These are phyloP conservation scores for Ailurus styani DNA, from an alignment of 2,113 vertebrate genomes.

Conservation along the genomic window DNA sequence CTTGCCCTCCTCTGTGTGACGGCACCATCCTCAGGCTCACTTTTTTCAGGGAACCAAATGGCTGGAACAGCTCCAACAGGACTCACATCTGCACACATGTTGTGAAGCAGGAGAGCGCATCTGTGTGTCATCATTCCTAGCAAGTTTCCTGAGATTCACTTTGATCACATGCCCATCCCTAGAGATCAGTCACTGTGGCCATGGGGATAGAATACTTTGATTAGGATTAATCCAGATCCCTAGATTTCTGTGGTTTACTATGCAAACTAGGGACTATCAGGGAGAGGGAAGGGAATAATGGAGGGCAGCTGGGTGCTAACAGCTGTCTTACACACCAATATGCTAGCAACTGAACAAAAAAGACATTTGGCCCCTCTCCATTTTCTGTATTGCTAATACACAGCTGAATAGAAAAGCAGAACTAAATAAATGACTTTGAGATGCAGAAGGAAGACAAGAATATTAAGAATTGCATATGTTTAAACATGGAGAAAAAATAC, in stretches of 20 bases:
- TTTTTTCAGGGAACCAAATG: not conserved
- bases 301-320: not conserved
- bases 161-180: not conserved
- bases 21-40: not conserved
- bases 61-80: not conserved
- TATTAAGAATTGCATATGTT: not conserved
- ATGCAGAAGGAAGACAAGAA: not conserved
- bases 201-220: not conserved
- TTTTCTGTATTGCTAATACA: not conserved
- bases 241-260: not conserved
- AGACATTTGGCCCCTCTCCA: not conserved
- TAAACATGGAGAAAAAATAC: not conserved
- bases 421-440: not conserved
- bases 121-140: not conserved
- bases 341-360: not conserved
- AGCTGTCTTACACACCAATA: not conserved
- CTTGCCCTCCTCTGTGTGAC: not conserved
- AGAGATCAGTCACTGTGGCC: not conserved
- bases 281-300: too few species aligned
- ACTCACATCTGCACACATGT: not conserved
- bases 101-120: not conserved
- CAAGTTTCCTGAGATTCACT: not conserved
- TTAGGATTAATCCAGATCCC: not conserved
- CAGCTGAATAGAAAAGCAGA: not conserved
- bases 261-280: not conserved